Evolutionary conservation across 2,113 vertebrate species (phyloP).

Genomic region (Probosciger aterrimus): DNA sequence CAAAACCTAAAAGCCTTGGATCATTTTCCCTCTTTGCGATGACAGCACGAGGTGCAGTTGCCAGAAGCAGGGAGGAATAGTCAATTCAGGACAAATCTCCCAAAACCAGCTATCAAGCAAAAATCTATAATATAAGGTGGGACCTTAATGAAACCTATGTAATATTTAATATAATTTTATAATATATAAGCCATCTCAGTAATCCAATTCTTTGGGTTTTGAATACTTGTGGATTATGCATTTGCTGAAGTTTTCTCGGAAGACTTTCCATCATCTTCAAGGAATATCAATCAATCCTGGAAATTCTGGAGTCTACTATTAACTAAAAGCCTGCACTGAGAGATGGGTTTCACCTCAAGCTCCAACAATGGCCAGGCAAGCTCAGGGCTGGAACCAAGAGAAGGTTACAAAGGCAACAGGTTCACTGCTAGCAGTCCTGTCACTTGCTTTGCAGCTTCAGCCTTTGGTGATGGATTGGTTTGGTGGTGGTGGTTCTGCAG

Average conservation of each 20-base stretch:
- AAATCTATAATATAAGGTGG: neutral
- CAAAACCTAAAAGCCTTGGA: neutral
- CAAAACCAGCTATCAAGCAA: neutral
- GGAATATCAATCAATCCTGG: neutral
- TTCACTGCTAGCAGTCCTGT: neutral
- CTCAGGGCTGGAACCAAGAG: neutral
- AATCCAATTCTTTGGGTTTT: neutral
- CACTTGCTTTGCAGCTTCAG: neutral
- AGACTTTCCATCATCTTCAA: neutral
- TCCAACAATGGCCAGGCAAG: neutral
- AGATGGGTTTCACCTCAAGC: neutral
- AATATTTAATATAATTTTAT: neutral
- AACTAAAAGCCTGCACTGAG: neutral
- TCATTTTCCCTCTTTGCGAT: neutral
- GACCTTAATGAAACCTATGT: no score
- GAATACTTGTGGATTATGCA: neutral
- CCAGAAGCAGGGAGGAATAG: neutral
- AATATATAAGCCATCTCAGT: neutral
- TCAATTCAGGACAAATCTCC: neutral
- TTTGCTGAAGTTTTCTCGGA: neutral
- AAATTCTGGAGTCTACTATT: neutral
- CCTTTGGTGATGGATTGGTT: neutral
- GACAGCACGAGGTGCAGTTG: neutral
- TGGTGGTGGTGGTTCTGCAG: neutral
- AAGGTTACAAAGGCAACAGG: neutral